These are phyloP conservation scores for Eledona agricola DNA, from an alignment of 2,888 invertebrate genomes.

Conservation along the genomic window DNA sequence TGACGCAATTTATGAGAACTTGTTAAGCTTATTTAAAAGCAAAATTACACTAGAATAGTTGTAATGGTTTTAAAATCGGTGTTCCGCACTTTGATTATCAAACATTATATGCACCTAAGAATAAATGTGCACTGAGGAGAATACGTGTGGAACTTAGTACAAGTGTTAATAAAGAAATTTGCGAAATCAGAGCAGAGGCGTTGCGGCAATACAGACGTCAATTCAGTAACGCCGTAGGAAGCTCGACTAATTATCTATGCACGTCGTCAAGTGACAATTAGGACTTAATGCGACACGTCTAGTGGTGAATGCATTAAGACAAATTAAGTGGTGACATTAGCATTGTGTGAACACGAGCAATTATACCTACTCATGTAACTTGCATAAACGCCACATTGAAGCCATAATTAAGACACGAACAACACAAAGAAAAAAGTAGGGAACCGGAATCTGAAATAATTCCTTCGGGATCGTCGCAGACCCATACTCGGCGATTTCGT, in stretches of 20 bases:
- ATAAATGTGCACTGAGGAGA: too few relatives aligned
- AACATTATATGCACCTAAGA: too few relatives aligned
- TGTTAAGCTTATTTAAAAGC: too few relatives aligned
- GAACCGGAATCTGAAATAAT: slow-evolving; percentile 16
- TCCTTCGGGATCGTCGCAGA: slow-evolving; percentile 12
- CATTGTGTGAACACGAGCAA: slow-evolving; percentile 38
- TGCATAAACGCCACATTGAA: slow-evolving; percentile 20
- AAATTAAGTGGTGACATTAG: slow-evolving; percentile 49
- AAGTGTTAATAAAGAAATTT: too few relatives aligned
- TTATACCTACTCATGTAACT: slow-evolving; percentile 32
- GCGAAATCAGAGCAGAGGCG: too few relatives aligned
- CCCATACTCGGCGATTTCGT: slow-evolving; percentile 11
- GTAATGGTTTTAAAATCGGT: too few relatives aligned
- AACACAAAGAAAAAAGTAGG: slow-evolving; percentile 9
- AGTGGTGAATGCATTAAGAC: slow-evolving; percentile 45
- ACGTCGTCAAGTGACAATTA: slow-evolving; percentile 50
- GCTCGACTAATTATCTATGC: slow-evolving; percentile 47
- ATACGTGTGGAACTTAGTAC: too few relatives aligned
- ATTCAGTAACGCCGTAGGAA: slow-evolving; percentile 16
- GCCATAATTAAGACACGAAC: slow-evolving; percentile 20
- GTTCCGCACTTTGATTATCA: too few relatives aligned
- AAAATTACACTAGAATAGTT: too few relatives aligned
- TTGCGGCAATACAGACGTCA: slow-evolving; percentile 7
- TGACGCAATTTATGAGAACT: too few relatives aligned
- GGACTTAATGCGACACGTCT: slow-evolving; percentile 39